phyloP scores from a whole-genome alignment of 2,113 vertebrate genomes.

The Phocoena sinus region DNA sequence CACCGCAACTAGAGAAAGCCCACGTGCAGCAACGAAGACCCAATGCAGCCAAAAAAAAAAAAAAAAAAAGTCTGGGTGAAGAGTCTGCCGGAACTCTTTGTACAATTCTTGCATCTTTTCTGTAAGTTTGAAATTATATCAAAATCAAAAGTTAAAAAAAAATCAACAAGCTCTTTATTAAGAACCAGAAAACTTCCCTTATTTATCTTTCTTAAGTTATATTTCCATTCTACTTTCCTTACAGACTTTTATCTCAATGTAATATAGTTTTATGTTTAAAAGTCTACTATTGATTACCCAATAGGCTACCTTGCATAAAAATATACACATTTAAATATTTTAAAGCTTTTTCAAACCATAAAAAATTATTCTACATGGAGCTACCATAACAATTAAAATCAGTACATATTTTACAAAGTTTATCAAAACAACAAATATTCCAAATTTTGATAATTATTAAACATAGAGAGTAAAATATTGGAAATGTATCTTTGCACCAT shows the following conservation, averaged over 20 bases:
- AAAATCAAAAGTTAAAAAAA: too few relatives aligned
- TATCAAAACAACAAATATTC: neutral
- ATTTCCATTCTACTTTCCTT: neutral
- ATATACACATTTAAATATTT: neutral
- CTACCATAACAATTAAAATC: neutral
- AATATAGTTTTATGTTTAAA: neutral
- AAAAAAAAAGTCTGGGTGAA: neutral
- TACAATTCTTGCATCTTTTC: too few relatives aligned
- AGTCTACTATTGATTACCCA: neutral
- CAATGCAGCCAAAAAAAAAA: too few relatives aligned
- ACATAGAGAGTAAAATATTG: neutral
- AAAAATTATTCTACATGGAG: neutral
- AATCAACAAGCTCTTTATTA: too few relatives aligned
- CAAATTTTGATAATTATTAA: slow-evolving; percentile 10
- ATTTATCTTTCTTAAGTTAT: neutral
- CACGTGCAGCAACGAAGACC: too few relatives aligned
- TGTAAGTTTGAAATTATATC: too few relatives aligned
- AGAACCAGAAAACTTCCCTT: too few relatives aligned
- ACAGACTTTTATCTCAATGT: neutral
- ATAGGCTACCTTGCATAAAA: neutral
- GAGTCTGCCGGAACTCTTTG: neutral
- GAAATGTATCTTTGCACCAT: neutral
- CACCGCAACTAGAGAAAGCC: too few relatives aligned
- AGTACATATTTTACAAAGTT: neutral
- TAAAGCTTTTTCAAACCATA: neutral